Base-by-base conservation (phyloP, 2,113 vertebrate species). In the Psittacus erithacus region DNA sequence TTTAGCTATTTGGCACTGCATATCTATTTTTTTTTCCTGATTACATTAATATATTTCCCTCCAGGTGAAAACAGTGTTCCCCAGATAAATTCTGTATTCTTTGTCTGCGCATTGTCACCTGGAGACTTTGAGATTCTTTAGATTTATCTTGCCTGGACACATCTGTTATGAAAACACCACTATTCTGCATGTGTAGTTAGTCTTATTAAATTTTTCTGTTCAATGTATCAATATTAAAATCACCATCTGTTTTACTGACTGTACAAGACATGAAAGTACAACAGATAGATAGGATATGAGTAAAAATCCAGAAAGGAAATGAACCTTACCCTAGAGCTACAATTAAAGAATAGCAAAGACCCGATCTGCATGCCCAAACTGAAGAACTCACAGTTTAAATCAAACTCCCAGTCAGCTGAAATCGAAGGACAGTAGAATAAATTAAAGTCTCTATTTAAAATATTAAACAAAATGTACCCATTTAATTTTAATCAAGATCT, bases 181-280 rank as follows among this genome's bases (percentile, higher is more conserved):
- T 77, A 33, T 65, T 94, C 67, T 82, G 17, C 41, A 69, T 41
- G 35, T 91, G n/a, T 64, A 87, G 59, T 38, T n/a, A 63, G 44
- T 65, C 92, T 90, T 90, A 95, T 95, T 75, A 63, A 17, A 80
- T 83, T 88, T 95, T 94, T 31, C 71, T 62, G 53, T 60, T 35
- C 9, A 50, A 20, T 31, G 9, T 93, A 96, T 97, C 87, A 83
- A 68, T 86, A 96, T 93, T 95, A 94, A 93, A 93, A 96, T 85
- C 91, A 69, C 27, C 4, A 74, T 52, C 63, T 71, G 41, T 83
- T 41, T 55, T 92, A n/a, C 59, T 46, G 63, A 69, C 38, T 47
- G 41, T 49, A 90, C n/a, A 88, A 89, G 82, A 77, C 49, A 80
- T 62, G 47, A 79, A 52, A 82, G 74, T 57, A 92, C 6, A 86